phyloP scores from a whole-genome alignment of 2,888 invertebrate genomes.

The Platycnemis pennipes region DNA sequence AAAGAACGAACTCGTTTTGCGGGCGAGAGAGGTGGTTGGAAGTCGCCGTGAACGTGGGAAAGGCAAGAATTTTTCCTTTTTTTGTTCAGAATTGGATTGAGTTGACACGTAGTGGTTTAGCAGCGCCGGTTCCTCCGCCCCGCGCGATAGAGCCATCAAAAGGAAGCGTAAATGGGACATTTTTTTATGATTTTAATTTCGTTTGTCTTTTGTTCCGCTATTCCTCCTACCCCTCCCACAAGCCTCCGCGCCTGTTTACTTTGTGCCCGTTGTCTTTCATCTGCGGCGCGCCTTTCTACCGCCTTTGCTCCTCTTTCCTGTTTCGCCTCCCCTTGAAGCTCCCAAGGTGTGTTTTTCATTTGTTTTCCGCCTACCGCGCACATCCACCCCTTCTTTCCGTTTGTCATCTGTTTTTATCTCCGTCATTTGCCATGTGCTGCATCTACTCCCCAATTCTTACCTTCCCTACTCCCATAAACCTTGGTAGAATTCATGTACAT shows the following conservation, averaged over 20 bases:
- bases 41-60: not conserved
- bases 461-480: too few relatives aligned
- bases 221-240: not conserved
- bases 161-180: not conserved
- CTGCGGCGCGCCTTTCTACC: slow-evolving; percentile 29
- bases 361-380: not conserved
- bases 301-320: not conserved
- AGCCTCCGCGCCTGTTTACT: slow-evolving; percentile 53
- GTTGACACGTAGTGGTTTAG: slow-evolving; percentile 57
- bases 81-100: slow-evolving; percentile 43
- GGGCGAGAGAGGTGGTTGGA: slow-evolving; percentile 1
- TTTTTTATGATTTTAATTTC: slow-evolving; percentile 61
- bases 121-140: not conserved
- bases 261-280: slow-evolving; percentile 59
- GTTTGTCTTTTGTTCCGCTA: slow-evolving; percentile 54
- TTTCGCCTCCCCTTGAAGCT: not conserved
- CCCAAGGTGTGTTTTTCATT: not conserved
- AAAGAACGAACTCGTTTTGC: not conserved
- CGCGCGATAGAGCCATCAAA: not conserved
- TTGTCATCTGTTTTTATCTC: not conserved
- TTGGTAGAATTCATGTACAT: too few relatives aligned
- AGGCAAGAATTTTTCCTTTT: not conserved
- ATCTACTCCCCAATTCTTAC: too few relatives aligned
- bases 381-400: not conserved
- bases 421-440: too few relatives aligned